These are phyloP conservation scores for Netelia inedita DNA, from an alignment of 2,888 invertebrate genomes.

Conservation along the genomic window DNA sequence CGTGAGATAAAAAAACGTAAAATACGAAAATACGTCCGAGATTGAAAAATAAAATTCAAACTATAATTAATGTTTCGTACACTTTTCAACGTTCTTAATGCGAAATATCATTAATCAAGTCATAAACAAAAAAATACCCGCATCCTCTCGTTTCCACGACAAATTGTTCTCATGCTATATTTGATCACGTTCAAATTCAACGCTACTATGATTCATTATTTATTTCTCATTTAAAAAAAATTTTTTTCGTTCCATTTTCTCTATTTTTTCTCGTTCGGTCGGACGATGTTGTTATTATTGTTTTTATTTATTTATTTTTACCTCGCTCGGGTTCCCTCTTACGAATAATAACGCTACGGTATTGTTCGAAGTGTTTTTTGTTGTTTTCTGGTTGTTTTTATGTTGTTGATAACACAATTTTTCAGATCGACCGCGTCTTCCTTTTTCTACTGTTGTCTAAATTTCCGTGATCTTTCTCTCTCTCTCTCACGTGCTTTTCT, in stretches of 20 bases:
- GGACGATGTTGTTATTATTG: neutral
- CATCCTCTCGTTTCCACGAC: neutral
- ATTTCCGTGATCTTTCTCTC: constrained; percentile 15
- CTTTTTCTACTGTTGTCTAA: constrained; percentile 33
- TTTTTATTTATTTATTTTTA: neutral
- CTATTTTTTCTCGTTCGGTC: constrained; percentile 33
- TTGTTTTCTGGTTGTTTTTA: constrained; percentile 30
- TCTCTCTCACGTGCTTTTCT: constrained; percentile 13
- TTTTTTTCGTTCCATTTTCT: constrained; percentile 28
- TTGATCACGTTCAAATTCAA: constrained; percentile 10
- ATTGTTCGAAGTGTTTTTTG: constrained; percentile 32
- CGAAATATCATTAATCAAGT: neutral
- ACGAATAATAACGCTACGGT: constrained; percentile 18
- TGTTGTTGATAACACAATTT: constrained; percentile 34
- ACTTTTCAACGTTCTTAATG: too few relatives aligned
- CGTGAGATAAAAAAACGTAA: too few relatives aligned
- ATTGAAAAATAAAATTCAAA: too few relatives aligned
- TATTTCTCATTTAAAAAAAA: constrained; percentile 27
- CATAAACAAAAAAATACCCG: neutral
- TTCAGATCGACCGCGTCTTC: constrained; percentile 13
- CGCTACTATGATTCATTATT: constrained; percentile 46
- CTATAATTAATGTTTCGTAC: too few relatives aligned
- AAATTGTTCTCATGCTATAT: constrained; percentile 46
- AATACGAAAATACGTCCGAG: too few relatives aligned
- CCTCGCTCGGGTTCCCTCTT: constrained; percentile 15